Percentiles rank a stretch among this genome's conserved stretches.
phyloP scores from a whole-genome alignment of 2,888 invertebrate species.

The Eledona agricola region DNA sequence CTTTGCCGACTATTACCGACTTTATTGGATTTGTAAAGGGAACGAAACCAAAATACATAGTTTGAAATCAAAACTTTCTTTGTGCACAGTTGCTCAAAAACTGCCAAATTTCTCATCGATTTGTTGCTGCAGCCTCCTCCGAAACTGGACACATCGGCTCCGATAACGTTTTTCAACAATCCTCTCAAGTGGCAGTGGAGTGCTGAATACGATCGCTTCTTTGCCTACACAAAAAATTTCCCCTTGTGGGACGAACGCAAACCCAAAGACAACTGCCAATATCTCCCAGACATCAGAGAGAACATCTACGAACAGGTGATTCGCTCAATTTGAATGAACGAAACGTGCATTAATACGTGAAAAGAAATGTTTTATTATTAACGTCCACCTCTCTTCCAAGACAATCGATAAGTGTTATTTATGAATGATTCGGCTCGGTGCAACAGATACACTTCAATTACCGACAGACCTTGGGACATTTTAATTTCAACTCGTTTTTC shows the following conservation, averaged over 20 bases:
- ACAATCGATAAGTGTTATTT: constrained; percentile 26
- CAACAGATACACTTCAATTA: constrained; percentile 24
- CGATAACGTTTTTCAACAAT: constrained; percentile 59
- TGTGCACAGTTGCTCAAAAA: background rate
- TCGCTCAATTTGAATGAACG: constrained; percentile 5
- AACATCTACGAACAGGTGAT: constrained; percentile 59
- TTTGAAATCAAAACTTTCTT: background rate
- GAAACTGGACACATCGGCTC: constrained; percentile 46
- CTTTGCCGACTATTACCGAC: too few relatives aligned
- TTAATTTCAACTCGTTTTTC: constrained; percentile 18
- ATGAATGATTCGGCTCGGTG: constrained; percentile 16
- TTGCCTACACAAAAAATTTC: constrained; percentile 56
- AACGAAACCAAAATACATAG: too few relatives aligned
- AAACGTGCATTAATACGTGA: too few relatives aligned
- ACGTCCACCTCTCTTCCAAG: constrained; percentile 12
- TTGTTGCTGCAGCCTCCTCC: constrained; percentile 45
- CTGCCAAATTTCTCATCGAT: background rate
- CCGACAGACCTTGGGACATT: constrained; percentile 11
- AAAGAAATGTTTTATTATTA: too few relatives aligned
- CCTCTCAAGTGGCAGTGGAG: constrained; percentile 39
- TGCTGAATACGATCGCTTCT: constrained; percentile 58
- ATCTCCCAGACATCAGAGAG: constrained; percentile 54
- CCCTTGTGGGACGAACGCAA: constrained; percentile 59
- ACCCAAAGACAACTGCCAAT: constrained; percentile 54
- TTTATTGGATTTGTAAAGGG: too few relatives aligned